A percentile compares a stretch with the other conserved stretches of the same genome.
phyloP scores from a whole-genome alignment of 2,888 invertebrate species.

The Hofmannophila pseudospretella region DNA sequence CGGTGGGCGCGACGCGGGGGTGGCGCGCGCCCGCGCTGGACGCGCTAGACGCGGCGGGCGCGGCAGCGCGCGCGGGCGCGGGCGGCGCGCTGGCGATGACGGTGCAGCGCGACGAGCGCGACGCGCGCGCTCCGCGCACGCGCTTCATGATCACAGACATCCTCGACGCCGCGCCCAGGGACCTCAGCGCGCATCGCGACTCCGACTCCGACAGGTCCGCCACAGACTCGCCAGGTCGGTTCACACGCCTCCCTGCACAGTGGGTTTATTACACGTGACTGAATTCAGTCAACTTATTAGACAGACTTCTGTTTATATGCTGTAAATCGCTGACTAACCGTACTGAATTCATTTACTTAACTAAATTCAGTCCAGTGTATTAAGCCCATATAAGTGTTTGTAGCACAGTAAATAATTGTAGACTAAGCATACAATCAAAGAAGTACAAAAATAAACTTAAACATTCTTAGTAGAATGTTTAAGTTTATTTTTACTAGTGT shows the following conservation, averaged over 20 bases:
- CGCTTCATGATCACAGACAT: conserved; percentile 95
- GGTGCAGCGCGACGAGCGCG: conserved; percentile 82
- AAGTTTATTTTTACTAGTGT: no score
- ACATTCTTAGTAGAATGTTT: no score
- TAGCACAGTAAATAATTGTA: background rate
- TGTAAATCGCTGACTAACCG: no score
- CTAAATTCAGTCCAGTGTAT: no score
- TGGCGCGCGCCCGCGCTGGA: conserved; percentile 50
- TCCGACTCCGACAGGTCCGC: conserved; percentile 77
- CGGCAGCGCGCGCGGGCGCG: conserved; percentile 54
- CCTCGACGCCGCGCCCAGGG: conserved; percentile 78
- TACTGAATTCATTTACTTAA: no score
- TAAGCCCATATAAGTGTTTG: background rate
- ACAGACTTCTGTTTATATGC: no score
- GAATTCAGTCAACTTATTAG: no score
- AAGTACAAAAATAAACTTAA: no score
- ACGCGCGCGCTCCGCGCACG: conserved; percentile 85
- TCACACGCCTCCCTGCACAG: no score
- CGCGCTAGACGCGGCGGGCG: conserved; percentile 39
- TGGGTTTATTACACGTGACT: no score
- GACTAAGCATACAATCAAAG: no score
- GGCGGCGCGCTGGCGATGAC: conserved; percentile 78
- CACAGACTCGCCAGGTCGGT: conserved; percentile 73
- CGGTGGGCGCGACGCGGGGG: conserved; percentile 45
- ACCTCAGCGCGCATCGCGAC: conserved; percentile 77